Evolutionary conservation across 2,888 invertebrate species (phyloP).

Genomic region (Leptogaster cylindrica): DNA sequence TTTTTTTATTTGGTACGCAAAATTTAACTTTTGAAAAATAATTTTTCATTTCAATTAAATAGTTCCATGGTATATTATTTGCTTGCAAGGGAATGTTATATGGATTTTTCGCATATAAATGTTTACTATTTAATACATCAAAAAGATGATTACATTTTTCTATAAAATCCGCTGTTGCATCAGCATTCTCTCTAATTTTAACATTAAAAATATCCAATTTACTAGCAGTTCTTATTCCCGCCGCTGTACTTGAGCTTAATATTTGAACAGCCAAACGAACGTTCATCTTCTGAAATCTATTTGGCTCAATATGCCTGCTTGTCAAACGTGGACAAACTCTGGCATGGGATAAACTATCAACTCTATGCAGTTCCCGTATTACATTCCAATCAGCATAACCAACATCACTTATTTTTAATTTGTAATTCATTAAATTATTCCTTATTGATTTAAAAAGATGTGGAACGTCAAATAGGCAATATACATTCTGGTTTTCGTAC

Average conservation of each 20-base stretch:
- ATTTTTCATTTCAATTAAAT: too few species aligned
- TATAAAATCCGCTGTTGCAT: not conserved
- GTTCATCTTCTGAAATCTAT: slow-evolving; percentile 1
- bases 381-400: not conserved
- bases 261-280: not conserved
- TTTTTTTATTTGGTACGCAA: too few species aligned
- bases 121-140: slow-evolving; percentile 1
- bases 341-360: not conserved
- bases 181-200: not conserved
- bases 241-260: not conserved
- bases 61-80: too few species aligned
- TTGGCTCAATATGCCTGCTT: not conserved
- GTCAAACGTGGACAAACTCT: not conserved
- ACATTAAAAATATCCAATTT: not conserved
- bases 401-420: not conserved
- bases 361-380: not conserved
- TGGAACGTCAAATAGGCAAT: not conserved
- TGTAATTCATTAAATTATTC: not conserved
- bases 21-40: too few species aligned
- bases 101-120: too few species aligned
- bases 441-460: slow-evolving; percentile 3
- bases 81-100: too few species aligned
- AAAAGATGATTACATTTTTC: not conserved
- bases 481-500: not conserved
- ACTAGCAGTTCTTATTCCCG: not conserved